Evolutionary conservation across 2,797 vertebrate genomes (phyloP), one percentile per base, ranked within the genome.

Genomic region (Mormyrus proboscirostris): DNA sequence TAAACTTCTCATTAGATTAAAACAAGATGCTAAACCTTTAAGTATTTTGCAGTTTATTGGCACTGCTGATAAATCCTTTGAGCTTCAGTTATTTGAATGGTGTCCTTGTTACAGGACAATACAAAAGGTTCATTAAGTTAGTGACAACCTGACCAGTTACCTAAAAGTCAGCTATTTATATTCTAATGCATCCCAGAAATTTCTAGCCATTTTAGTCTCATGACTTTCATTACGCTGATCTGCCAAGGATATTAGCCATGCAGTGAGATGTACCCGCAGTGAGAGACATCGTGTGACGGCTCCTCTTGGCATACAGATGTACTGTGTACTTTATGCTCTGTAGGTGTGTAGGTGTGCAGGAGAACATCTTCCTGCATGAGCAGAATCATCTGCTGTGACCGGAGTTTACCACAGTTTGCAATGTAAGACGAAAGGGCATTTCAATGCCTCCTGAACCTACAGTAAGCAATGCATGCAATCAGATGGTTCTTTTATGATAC

Each of bases 281-380:
- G 82, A 25, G 9, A 85, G 41, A 57, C 33, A 0, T 29, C 7
- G 25, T 57, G 16, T 33, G 53, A 19, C 19, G 5, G 29, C 29
- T 55, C 49, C 50, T 57, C 84, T 53, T 12, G 29, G 51, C 16
- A 8, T 44, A 57, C 33, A 57, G 22, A 87, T 59, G 33, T 22
- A 59, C 51, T 14, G 33, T 87, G 53, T 38, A n/a, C 33, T 41
- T 57, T 41, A 12, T 53, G n/a, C 84, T 86, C 19, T 51, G 51
- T 51, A 7, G 12, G 29, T 53, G 51, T 86, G 84, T 86, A 29
- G 84, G 25, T 59, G 47, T 85, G 22, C 44, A 25, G 22, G 22
- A 50, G 82, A 47, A 50, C 82, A 85, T 85, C 82, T 50, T 50
- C 82, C 82, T 22, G 82, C 49, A 85, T 85, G n/a, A 85, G 22